A percentile compares a stretch with the other conserved stretches of the same genome.
phyloP scores from a whole-genome alignment of 1,140 invertebrate genomes.

The Monomorium pharaonis region DNA sequence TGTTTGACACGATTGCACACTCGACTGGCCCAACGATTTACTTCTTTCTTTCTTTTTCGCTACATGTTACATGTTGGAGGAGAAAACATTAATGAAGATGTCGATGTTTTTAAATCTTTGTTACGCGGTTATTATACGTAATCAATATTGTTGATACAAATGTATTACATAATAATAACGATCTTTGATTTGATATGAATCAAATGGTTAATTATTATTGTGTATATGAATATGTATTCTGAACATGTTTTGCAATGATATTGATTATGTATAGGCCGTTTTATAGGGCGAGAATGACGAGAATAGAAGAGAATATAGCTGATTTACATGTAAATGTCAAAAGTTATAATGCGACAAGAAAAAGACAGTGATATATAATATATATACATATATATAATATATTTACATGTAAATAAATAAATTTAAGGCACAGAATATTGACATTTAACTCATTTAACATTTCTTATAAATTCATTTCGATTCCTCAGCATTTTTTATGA shows the following conservation, averaged over 20 bases:
- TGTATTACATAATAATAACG: background rate
- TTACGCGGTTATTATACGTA: background rate
- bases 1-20: background rate
- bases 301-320: conserved; percentile 59
- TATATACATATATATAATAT: conserved; percentile 77
- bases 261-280: background rate
- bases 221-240: background rate
- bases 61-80: background rate
- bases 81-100: background rate
- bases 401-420: conserved; percentile 85
- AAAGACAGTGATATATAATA: conserved; percentile 80
- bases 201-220: background rate
- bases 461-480: background rate
- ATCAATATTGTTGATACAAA: background rate
- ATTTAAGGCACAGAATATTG: conserved; percentile 72
- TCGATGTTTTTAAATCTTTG: conserved; percentile 44
- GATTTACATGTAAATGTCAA: conserved; percentile 80
- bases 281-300: conserved; percentile 25
- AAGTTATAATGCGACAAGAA: conserved; percentile 79
- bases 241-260: background rate
- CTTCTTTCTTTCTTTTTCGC: background rate
- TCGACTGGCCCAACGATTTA: background rate
- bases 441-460: background rate
- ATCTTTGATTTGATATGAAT: background rate
- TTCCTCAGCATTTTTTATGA: background rate